These are phyloP conservation scores for Aphaenogaster rudis DNA, from an alignment of 1,140 invertebrate species.

Conservation along the genomic window DNA sequence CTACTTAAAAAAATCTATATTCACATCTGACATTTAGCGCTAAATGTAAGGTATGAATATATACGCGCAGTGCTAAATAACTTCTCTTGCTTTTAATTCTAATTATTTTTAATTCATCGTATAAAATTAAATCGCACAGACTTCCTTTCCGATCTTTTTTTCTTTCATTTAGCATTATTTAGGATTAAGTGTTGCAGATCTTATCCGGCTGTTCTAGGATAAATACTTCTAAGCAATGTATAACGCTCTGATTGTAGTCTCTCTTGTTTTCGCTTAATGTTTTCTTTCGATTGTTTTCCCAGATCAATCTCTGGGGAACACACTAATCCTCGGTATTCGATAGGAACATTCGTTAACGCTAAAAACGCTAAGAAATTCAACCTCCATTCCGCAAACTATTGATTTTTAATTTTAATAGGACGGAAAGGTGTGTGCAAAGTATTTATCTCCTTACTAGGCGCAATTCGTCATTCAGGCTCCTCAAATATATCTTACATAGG, in stretches of 20 bases:
- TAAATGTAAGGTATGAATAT: not conserved
- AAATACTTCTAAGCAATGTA: conserved; percentile 1
- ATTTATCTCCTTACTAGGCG: conserved; percentile 36
- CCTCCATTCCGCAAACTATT: conserved; percentile 23
- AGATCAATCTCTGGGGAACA: not conserved
- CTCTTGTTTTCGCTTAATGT: not conserved
- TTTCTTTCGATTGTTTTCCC: conserved; percentile 1
- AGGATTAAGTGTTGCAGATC: conserved; percentile 3
- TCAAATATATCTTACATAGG: conserved; percentile 45
- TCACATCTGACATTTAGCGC: conserved; percentile 4
- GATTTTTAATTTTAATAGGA: conserved; percentile 44
- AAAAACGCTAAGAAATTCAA: conserved; percentile 43
- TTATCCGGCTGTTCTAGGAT: not conserved
- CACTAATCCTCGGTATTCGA: not conserved
- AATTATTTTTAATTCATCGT: not conserved
- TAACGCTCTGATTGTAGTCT: not conserved
- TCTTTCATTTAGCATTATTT: not conserved
- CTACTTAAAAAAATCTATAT: conserved; percentile 2
- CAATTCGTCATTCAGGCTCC: conserved; percentile 29
- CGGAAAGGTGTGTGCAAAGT: conserved; percentile 56
- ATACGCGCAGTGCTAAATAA: not conserved
- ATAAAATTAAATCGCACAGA: not conserved
- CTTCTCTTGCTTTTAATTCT: conserved; percentile 6
- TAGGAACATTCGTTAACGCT: conserved; percentile 49
- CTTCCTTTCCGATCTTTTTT: not conserved